phyloP scores from a whole-genome alignment of 2,888 invertebrate species.

The Maniola hyperantus region DNA sequence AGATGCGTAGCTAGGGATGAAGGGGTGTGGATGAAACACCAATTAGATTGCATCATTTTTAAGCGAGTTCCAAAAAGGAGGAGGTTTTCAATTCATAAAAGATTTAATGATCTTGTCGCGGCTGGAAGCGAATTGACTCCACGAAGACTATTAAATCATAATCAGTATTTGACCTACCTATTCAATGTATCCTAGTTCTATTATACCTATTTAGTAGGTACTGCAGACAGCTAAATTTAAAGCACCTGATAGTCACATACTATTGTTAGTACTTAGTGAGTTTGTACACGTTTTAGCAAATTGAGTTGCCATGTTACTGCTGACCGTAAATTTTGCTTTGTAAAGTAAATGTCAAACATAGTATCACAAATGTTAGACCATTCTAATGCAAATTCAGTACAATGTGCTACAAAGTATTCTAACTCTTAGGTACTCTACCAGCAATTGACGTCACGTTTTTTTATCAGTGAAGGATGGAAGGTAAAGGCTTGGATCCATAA shows the following conservation, averaged over 20 bases:
- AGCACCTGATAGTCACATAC: too few species aligned
- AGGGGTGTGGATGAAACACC: too few species aligned
- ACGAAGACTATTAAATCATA: too few species aligned
- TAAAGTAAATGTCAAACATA: slow-evolving; percentile 1
- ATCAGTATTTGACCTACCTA: too few species aligned
- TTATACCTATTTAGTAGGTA: too few species aligned
- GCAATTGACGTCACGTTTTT: slow-evolving; percentile 47
- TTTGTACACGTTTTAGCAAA: not conserved
- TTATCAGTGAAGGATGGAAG: slow-evolving; percentile 5
- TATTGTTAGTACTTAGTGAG: not conserved
- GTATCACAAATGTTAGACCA: slow-evolving; percentile 19
- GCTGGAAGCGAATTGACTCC: too few species aligned
- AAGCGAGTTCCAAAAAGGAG: too few species aligned
- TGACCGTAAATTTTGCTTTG: not conserved
- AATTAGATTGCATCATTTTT: too few species aligned
- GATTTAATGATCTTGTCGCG: too few species aligned
- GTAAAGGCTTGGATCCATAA: not conserved
- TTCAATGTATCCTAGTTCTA: too few species aligned
- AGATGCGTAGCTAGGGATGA: too few species aligned
- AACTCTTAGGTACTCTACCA: slow-evolving; percentile 43
- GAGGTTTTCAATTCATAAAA: too few species aligned
- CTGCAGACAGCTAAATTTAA: not conserved
- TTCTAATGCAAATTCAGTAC: slow-evolving; percentile 49
- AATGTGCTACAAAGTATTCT: slow-evolving; percentile 42
- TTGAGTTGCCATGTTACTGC: not conserved